Base-by-base conservation (phyloP, 2,888 invertebrate genomes). In the Tineola bisselliella region DNA sequence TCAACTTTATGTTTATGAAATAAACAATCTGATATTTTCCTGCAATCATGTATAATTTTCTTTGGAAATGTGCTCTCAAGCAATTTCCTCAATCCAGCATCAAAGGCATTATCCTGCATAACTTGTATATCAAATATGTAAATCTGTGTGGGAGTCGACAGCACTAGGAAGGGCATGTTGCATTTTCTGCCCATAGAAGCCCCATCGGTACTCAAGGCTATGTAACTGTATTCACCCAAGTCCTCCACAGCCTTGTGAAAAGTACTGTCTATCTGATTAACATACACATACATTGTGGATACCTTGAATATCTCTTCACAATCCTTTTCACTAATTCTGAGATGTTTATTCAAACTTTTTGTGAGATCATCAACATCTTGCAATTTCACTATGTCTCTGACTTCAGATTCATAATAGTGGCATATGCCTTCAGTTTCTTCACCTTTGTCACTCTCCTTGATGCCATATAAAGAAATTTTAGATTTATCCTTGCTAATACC, bases 11-110 rank as follows among this genome's bases (percentile, higher is more conserved):
- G 90, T 67, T 89, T 88, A 69, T 90, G 89, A 70, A 79, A 86
- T 57, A 91, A 73, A 65, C 89, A 88, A 68, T 91, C 91, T 0
- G 90, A 88, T 62, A 89, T 69, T 64, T 83, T 81, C 63, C 90
- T 79, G 64, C 88, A 89, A 68, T 90, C 88, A 77, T 91, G 90
- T 31, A 89, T 78, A 65, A 91, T 88, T 76, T 90, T 89, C 62
- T 87, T 81, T 30, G 88, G 81, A 59, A 66, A 69, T 33, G 78
- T 78, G 73, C 77, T 76, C 67, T 87, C 82, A 60, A 88, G 73
- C 4, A 88, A 65, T 54, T 81, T 74, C 64, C 79, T 82, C 6
- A 90, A 69, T 1, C 89, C 89, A 63, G 76, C 79, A 67, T 84
- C 81, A 75, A 88, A 88, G 18, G 81, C 87, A 70, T 79, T 81